phyloP scores from a whole-genome alignment of 2,113 vertebrate genomes.

The Ceyx melanurus region DNA sequence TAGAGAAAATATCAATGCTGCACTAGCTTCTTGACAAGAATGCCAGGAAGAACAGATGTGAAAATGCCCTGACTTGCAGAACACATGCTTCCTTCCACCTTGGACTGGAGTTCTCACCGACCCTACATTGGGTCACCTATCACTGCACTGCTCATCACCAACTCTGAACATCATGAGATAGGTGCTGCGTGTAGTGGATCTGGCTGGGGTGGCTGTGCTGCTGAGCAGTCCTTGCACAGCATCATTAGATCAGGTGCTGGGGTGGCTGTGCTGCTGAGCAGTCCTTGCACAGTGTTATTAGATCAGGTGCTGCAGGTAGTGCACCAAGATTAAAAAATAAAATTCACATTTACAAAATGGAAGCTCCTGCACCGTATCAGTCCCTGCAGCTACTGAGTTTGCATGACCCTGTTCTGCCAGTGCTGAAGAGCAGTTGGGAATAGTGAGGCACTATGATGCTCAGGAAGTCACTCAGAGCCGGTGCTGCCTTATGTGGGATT shows the following conservation, averaged over 20 bases:
- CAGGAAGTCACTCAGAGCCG: neutral
- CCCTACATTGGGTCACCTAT: neutral
- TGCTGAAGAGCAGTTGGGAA: neutral
- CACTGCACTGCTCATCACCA: neutral
- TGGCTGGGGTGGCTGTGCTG: neutral
- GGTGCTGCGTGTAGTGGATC: neutral
- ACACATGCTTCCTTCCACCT: neutral
- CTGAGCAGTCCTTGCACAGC: neutral
- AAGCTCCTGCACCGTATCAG: neutral
- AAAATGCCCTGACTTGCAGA: neutral
- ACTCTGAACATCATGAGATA: neutral
- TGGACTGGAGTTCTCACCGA: neutral
- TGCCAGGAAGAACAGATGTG: neutral
- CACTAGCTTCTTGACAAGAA: neutral
- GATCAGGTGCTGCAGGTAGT: too few species aligned
- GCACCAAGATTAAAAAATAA: neutral
- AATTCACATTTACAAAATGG: neutral
- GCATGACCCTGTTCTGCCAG: neutral
- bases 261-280: neutral
- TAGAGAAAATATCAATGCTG: neutral
- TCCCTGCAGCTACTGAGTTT: neutral
- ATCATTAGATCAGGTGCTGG: too few species aligned
- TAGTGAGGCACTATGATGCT: neutral
- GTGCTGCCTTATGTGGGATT: neutral
- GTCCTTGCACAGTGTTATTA: too few species aligned